Conservation (phyloP, 1,140 invertebrate genomes). For the Zelostemma sp. region DNA sequence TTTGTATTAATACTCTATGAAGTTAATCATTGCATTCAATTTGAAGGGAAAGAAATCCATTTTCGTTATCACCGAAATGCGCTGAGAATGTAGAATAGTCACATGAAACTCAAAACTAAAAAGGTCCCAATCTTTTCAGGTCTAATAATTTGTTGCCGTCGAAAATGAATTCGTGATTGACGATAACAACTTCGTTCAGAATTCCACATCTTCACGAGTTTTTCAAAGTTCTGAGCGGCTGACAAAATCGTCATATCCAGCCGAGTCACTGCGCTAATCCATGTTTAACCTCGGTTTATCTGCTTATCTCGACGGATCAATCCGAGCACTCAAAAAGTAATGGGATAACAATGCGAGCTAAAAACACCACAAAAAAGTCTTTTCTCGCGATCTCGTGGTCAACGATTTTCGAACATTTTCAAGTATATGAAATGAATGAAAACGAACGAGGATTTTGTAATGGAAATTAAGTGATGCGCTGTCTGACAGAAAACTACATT, state of each 20-base stretch:
- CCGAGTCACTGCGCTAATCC: slow-evolving; percentile 55
- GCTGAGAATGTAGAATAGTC: too few species aligned
- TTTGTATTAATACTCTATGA: too few species aligned
- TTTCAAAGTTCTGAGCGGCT: neutral
- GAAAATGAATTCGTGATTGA: too few species aligned
- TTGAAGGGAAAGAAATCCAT: too few species aligned
- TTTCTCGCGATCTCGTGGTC: neutral
- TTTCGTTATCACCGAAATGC: too few species aligned
- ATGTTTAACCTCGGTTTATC: slow-evolving; percentile 57
- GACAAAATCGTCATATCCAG: slow-evolving; percentile 16
- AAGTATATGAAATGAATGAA: too few species aligned
- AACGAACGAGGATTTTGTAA: too few species aligned
- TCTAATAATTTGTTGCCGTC: too few species aligned
- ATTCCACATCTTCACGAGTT: neutral
- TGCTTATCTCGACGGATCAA: slow-evolving; percentile 33
- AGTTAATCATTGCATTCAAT: too few species aligned
- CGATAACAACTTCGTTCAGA: too few species aligned
- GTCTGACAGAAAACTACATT: neutral
- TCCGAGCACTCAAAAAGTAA: slow-evolving; percentile 44
- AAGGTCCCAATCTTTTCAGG: neutral
- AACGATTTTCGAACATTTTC: too few species aligned
- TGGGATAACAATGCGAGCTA: slow-evolving; percentile 29
- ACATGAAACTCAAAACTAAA: too few species aligned
- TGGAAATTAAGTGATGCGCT: neutral
- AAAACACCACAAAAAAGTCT: slow-evolving; percentile 39